Base-by-base conservation (phyloP, 2,113 vertebrate species). In the Dolichallabes microphthalmus region DNA sequence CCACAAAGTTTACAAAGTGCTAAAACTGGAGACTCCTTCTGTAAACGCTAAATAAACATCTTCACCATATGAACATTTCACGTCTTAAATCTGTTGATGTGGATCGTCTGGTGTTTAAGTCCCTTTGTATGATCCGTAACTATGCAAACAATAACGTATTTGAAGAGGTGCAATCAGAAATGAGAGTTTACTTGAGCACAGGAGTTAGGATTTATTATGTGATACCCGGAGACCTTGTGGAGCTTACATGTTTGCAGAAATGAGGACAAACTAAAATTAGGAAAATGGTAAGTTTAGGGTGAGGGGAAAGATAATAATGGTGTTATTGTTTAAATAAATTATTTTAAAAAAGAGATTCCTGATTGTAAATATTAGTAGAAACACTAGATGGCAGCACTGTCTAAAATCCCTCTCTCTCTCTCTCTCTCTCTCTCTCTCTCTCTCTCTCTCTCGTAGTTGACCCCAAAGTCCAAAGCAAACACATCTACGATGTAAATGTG, bases 361-460 rank as follows among this genome's bases (percentile, higher is more conserved):
- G 20, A n/a, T 6, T 82, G 85, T 66, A 87, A 83, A 82, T 80
- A 52, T n/a, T 19, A 30, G 22, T 50, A 17, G 13, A 82, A 57
- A 69, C 91, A 90, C 89, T 88, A 92, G 91, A 90, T 90, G 90
- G 88, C 91, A 92, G 88, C 89, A 91, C 91, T 88, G 76, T 77
- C 86, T 86, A 83, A 83, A 86, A 80, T 73, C 69, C 45, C 11
- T 50, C 3, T 25, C 20, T 73, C 35, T 73, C 19, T 73, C 19
- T 45, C 69, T 50, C 20, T 20, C 32, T 71, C 30, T 71, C 30
- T 39, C 20, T 50, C 19, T n/a, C 39, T 52, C 73, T 75, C 45
- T 75, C 45, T 75, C 22, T 52, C 39, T 52, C 25, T 15, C 45
- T 10, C 3, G 7, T 1, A 71, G 8, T 39, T 75, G 45, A n/a